Evolutionary conservation across 2,113 vertebrate species (phyloP).

Genomic region (Myrmecophaga tridactyla): DNA sequence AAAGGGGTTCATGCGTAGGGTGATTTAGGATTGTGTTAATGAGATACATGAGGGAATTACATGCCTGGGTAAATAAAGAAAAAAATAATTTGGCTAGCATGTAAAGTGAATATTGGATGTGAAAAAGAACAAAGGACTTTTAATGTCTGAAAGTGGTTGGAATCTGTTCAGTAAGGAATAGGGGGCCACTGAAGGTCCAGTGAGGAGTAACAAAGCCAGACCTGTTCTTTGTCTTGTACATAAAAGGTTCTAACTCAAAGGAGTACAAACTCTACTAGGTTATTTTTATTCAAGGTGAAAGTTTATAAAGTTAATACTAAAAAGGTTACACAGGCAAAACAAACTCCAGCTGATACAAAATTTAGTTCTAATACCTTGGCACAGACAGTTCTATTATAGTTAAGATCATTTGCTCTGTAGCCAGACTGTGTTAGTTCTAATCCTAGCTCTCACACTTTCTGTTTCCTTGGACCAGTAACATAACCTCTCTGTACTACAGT

Average conservation of each 20-base stretch:
- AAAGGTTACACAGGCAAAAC: slow-evolving; percentile 25
- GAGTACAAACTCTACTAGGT: not conserved
- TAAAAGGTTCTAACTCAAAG: not conserved
- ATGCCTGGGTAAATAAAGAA: not conserved
- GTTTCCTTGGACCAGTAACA: not conserved
- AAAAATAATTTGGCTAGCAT: not conserved
- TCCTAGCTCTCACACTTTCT: too few relatives aligned
- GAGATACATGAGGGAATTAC: not conserved
- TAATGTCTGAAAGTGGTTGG: too few relatives aligned
- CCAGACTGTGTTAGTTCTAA: too few relatives aligned
- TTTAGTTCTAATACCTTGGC: not conserved
- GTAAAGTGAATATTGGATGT: not conserved
- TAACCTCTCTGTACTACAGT: not conserved
- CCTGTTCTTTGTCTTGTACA: too few relatives aligned
- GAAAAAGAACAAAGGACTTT: too few relatives aligned
- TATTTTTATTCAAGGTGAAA: not conserved
- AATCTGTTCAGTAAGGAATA: not conserved
- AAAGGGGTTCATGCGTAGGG: not conserved
- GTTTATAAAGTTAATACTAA: slow-evolving; percentile 29
- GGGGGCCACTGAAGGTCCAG: not conserved
- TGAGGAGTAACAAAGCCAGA: not conserved
- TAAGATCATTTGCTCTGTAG: not conserved
- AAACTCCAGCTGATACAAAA: not conserved
- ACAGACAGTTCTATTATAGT: not conserved
- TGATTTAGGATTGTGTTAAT: not conserved